Evolutionary conservation across 2,888 invertebrate species (phyloP), one percentile per base, ranked within the genome.

Genomic region (Taphrorychus bicolor): DNA sequence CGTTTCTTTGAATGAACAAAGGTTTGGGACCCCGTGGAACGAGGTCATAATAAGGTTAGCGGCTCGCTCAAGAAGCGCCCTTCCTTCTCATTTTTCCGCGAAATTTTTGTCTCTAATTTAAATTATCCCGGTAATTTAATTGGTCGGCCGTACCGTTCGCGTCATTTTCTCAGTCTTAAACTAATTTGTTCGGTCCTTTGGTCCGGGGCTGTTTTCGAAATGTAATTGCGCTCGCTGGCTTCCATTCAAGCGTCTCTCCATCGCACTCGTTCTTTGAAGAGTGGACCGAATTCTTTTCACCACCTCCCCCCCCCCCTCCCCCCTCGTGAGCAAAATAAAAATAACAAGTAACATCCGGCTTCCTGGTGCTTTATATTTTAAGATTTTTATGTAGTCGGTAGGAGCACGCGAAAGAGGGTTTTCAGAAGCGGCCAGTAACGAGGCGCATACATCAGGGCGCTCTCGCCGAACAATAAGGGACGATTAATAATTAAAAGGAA

Each of bases 61-160:
- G 49, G 18, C 49, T 7, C 11, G 11, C 32, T 32, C 32, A 11
- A 32, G 32, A 11, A 32, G 32, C 7, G 32, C 53, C 14, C 53
- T 21, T 24, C 17, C 19, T 42, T 42, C 19, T 18, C 18, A 57
- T 57, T 53, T 61, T 61, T 51, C 52, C 18, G 49, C 22, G 56
- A 57, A 63, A 63, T 32, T 64, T 52, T 64, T 24, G 51, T 57
- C 49, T 52, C 22, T 52, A 54, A 60, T 66, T 41, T 66, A 66
- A 66, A 60, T 66, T 66, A 66, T 66, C 54, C 48, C 45, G 19
- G 11, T 66, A 66, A 66, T 56, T 24, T 60, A 66, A 66, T 66
- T 66, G 59, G 66, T 21, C 14, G 32, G 48, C 59, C 59, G 54
- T 53, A 45, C 49, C 60, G 45, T 53, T 56, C 49, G 32, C 59